These are phyloP conservation scores for Saccopteryx leptura DNA, from an alignment of 2,113 vertebrate genomes.

Conservation along the genomic window DNA sequence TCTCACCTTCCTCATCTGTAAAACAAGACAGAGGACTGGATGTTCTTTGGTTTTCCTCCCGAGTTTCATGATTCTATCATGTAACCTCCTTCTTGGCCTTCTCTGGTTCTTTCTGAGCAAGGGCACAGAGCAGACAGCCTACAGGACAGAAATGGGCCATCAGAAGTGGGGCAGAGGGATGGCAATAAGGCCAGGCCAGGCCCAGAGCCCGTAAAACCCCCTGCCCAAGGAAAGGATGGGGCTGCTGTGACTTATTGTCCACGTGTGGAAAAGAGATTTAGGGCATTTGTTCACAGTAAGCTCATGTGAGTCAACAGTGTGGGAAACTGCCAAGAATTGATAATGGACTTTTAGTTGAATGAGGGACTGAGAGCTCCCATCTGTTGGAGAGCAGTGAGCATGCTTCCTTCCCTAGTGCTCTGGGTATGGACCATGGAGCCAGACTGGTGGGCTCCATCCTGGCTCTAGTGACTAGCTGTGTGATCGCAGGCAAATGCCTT, in stretches of 20 bases:
- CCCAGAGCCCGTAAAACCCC: slow-evolving; percentile 29
- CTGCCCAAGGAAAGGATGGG: neutral
- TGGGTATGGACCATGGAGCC: neutral
- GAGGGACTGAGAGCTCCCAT: neutral
- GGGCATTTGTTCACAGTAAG: neutral
- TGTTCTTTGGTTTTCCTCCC: slow-evolving; percentile 49
- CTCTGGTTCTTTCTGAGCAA: slow-evolving; percentile 50
- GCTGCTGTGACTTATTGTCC: neutral
- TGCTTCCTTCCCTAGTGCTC: neutral
- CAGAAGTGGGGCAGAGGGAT: slow-evolving; percentile 30
- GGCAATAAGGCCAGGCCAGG: neutral
- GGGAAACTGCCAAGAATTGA: neutral
- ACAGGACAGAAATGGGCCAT: neutral
- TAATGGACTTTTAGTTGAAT: neutral
- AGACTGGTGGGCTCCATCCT: neutral
- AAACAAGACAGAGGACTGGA: slow-evolving; percentile 11
- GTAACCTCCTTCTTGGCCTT: slow-evolving; percentile 28
- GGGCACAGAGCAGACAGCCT: neutral
- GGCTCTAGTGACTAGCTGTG: neutral
- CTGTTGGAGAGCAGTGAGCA: too few species aligned
- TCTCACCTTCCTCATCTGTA: slow-evolving; percentile 53
- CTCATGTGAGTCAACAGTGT: neutral
- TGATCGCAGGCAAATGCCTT: neutral
- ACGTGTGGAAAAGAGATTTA: neutral
- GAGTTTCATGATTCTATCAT: slow-evolving; percentile 53